These are phyloP conservation scores for Pterostichus niger DNA, from an alignment of 2,888 invertebrate species.

Conservation along the genomic window DNA sequence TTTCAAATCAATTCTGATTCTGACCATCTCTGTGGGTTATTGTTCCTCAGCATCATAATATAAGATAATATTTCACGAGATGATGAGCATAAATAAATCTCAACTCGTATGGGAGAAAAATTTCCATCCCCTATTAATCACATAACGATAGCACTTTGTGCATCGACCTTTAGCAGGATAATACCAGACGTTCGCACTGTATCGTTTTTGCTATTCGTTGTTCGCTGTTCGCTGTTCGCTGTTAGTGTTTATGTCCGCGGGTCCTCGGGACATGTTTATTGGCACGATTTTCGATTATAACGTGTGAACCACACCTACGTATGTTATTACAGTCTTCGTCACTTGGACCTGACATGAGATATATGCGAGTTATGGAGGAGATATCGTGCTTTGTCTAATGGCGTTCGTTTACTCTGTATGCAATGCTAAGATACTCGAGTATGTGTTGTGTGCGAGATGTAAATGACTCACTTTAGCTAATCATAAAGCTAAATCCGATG, in stretches of 20 bases:
- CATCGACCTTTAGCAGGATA: slow-evolving; percentile 30
- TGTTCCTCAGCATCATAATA: background rate
- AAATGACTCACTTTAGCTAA: slow-evolving; percentile 53
- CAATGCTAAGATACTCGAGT: background rate
- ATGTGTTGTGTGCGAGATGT: background rate
- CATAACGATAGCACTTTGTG: background rate
- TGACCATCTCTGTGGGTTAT: no score
- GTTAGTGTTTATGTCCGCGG: slow-evolving; percentile 40
- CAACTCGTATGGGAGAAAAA: background rate
- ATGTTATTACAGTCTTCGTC: slow-evolving; percentile 64
- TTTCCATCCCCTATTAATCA: background rate
- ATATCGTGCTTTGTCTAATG: slow-evolving; percentile 42
- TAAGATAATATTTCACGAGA: slow-evolving; percentile 2
- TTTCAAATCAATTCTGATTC: no score
- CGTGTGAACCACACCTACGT: slow-evolving; percentile 65
- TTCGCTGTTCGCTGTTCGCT: no score
- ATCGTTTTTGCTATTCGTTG: background rate
- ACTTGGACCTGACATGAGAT: slow-evolving; percentile 56
- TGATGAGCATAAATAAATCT: slow-evolving; percentile 8
- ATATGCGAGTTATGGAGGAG: slow-evolving; percentile 52
- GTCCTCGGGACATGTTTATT: slow-evolving; percentile 63
- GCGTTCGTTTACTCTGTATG: no score
- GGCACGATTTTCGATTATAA: slow-evolving; percentile 67
- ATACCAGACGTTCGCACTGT: background rate
- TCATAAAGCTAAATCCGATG: slow-evolving; percentile 26